A percentile compares a stretch with the other conserved stretches of the same genome.
phyloP scores from a whole-genome alignment of 2,797 vertebrate genomes.

The Anisognathus igniventris region DNA sequence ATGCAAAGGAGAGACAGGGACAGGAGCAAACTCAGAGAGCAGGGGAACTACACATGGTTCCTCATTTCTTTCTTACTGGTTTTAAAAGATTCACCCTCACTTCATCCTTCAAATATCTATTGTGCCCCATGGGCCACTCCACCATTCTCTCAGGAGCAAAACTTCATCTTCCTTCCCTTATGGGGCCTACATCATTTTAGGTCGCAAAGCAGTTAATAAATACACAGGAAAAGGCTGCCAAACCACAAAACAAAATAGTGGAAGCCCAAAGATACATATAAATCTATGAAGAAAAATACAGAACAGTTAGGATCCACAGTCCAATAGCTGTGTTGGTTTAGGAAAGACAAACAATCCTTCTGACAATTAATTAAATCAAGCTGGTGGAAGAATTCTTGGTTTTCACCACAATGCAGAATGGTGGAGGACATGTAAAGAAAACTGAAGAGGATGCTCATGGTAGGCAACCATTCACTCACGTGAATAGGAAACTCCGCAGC shows the following conservation, averaged over 20 bases:
- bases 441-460: background rate
- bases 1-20: fast-evolving
- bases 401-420: background rate
- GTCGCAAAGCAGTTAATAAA: background rate
- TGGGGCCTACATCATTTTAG: background rate
- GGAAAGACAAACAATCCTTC: conserved; percentile 32
- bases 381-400: background rate
- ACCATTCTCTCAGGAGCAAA: background rate
- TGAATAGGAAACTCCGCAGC: background rate
- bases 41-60: background rate
- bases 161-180: background rate
- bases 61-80: background rate
- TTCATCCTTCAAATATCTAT: background rate
- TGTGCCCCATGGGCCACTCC: background rate
- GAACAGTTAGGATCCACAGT: background rate
- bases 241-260: background rate
- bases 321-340: background rate
- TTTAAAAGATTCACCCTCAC: background rate
- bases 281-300: conserved; percentile 1
- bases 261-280: background rate
- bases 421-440: background rate
- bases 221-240: conserved; percentile 8
- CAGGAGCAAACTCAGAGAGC: background rate
- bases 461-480: background rate
- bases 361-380: background rate